Conservation (phyloP, 2,113 vertebrate genomes). For the Vireo altiloquus region DNA sequence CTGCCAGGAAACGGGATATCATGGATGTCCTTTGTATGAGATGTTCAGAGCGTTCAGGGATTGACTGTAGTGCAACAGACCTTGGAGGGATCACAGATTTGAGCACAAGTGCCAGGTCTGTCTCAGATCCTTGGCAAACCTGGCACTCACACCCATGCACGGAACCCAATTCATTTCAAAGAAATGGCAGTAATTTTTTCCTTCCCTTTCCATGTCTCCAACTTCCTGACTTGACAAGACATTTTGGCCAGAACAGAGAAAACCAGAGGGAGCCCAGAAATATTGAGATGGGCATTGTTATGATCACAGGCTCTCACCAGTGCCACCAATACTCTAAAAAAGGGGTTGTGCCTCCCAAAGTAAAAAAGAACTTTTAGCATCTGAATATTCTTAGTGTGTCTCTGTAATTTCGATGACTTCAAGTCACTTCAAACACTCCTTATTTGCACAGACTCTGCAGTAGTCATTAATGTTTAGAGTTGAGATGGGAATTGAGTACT, state of each 20-base stretch:
- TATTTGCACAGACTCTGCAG: not conserved
- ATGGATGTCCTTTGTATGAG: not conserved
- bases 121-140: not conserved
- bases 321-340: not conserved
- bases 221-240: not conserved
- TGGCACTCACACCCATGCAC: not conserved
- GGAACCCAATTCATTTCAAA: not conserved
- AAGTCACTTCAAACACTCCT: not conserved
- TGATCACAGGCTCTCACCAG: not conserved
- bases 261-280: not conserved
- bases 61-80: fast-evolving
- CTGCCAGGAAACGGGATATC: not conserved
- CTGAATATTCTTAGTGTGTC: not conserved
- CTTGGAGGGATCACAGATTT: not conserved
- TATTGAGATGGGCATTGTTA: not conserved
- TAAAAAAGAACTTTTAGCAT: not conserved
- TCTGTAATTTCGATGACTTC: not conserved
- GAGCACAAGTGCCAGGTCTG: not conserved
- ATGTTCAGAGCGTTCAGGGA: fast-evolving
- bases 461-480: not conserved
- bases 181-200: not conserved
- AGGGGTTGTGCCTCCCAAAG: not conserved
- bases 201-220: not conserved
- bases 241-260: not conserved
- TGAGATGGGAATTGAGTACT: not conserved